Conservation (phyloP, 2,888 invertebrate genomes). For the Encarsia formosa region DNA sequence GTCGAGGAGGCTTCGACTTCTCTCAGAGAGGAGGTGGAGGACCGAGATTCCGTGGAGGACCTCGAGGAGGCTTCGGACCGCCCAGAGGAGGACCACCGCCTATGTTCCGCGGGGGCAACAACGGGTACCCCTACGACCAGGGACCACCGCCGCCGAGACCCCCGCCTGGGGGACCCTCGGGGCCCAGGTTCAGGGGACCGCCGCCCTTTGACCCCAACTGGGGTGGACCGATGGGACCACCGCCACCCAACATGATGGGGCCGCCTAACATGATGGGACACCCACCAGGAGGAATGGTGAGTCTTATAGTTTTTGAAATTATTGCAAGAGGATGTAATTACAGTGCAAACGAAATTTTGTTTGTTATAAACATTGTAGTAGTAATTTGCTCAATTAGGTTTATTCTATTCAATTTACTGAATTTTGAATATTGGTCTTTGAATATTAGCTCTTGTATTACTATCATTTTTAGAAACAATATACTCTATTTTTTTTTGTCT, state of each 20-base stretch:
- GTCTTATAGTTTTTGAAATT: background rate
- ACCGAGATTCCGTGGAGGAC: slow-evolving; percentile 65
- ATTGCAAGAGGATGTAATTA: no score
- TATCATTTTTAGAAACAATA: no score
- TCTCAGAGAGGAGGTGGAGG: slow-evolving; percentile 56
- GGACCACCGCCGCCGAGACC: slow-evolving; percentile 54
- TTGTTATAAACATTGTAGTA: no score
- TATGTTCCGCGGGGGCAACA: slow-evolving; percentile 53
- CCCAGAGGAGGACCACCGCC: slow-evolving; percentile 53
- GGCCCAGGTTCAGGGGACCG: slow-evolving; percentile 54
- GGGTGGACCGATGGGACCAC: slow-evolving; percentile 63
- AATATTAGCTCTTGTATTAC: no score
- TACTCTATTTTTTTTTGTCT: slow-evolving; percentile 1
- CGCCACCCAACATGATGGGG: slow-evolving; percentile 51
- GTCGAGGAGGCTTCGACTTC: slow-evolving; percentile 49
- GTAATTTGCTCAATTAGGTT: no score
- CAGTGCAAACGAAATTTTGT: no score
- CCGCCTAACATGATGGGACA: slow-evolving; percentile 49
- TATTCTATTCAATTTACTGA: no score
- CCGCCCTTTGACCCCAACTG: slow-evolving; percentile 67
- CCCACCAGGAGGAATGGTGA: slow-evolving; percentile 46
- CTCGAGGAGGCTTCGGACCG: slow-evolving; percentile 59
- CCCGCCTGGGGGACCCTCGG: slow-evolving; percentile 48
- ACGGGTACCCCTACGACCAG: slow-evolving; percentile 53
- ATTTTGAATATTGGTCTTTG: no score